Percentiles rank a stretch among this genome's conserved stretches.
Evolutionary conservation across 2,888 invertebrate genomes (phyloP).

Genomic region (Hyles lineata): DNA sequence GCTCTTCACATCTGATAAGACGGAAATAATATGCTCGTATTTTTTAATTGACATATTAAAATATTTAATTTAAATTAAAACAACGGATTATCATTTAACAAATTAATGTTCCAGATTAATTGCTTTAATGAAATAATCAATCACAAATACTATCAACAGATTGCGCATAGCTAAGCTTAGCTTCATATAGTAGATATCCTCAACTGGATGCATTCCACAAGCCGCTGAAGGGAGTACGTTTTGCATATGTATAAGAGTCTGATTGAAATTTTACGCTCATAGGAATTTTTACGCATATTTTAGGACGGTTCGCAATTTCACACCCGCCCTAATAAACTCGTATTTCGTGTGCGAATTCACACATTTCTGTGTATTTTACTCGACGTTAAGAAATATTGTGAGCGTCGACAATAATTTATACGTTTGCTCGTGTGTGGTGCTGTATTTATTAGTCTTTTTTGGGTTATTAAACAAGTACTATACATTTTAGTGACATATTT

Average conservation of each 20-base stretch:
- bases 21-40: too few relatives aligned
- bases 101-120: background rate
- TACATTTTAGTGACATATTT: background rate
- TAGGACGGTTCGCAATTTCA: constrained; percentile 68
- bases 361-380: constrained; percentile 45
- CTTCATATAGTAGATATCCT: background rate
- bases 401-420: constrained; percentile 32
- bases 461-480: background rate
- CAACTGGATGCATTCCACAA: constrained; percentile 30
- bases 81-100: too few relatives aligned
- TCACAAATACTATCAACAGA: too few relatives aligned
- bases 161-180: background rate
- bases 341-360: constrained; percentile 35
- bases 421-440: constrained; percentile 17
- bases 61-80: too few relatives aligned
- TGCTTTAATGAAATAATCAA: too few relatives aligned
- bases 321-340: constrained; percentile 65
- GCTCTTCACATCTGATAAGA: too few relatives aligned
- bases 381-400: constrained; percentile 42
- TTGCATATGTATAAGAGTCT: constrained; percentile 79
- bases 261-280: constrained; percentile 81
- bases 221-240: constrained; percentile 42
- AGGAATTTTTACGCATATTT: constrained; percentile 79
- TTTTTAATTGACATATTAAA: too few relatives aligned
- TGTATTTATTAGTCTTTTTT: background rate